Conservation (phyloP, 2,113 vertebrate species). For the western clawed frog (Xenopus tropicalis) region DNA sequence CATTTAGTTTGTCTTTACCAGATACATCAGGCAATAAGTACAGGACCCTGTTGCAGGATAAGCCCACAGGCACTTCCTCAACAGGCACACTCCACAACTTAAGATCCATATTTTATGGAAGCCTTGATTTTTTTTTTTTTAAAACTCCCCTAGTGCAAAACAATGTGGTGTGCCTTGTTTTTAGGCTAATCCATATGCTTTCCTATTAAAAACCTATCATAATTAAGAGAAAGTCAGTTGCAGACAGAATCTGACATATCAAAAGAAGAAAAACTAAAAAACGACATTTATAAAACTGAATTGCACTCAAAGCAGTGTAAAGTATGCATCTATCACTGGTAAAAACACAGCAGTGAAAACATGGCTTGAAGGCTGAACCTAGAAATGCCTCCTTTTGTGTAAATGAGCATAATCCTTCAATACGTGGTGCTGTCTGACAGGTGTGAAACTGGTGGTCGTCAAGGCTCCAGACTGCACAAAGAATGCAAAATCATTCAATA, state of each 20-base stretch:
- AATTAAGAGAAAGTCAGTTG: conserved; percentile 54
- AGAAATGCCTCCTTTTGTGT: conserved; percentile 53
- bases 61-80: too few species aligned
- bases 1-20: too few species aligned
- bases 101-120: too few species aligned
- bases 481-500: conserved; percentile 5
- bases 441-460: conserved; percentile 31
- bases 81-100: too few species aligned
- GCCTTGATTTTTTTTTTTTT: too few species aligned
- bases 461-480: not conserved
- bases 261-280: conserved; percentile 49
- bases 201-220: too few species aligned
- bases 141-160: too few species aligned
- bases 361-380: conserved; percentile 54
- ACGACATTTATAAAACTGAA: conserved; percentile 45
- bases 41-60: too few species aligned
- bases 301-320: conserved; percentile 44
- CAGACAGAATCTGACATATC: conserved; percentile 52
- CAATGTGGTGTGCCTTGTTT: too few species aligned
- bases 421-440: conserved; percentile 48
- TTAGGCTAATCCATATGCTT: too few species aligned
- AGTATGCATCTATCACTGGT: conserved; percentile 54
- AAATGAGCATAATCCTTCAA: conserved; percentile 60
- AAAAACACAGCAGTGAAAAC: conserved; percentile 46
- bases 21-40: too few species aligned